Evolutionary conservation across 2,888 invertebrate genomes (phyloP).

Genomic region (Heliothis peltigera): DNA sequence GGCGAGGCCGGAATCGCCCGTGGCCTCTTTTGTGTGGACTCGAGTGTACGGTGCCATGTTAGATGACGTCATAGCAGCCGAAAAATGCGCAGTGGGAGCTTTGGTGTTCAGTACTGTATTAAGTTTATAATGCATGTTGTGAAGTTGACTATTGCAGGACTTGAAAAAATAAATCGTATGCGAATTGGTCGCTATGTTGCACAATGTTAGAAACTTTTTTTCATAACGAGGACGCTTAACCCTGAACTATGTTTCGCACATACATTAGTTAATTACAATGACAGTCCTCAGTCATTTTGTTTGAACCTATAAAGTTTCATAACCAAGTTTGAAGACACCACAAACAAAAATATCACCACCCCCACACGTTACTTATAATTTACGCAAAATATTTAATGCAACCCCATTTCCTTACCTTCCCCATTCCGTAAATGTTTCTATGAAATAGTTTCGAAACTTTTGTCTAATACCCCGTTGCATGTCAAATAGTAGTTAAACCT

Average conservation of each 20-base stretch:
- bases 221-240: too few species aligned
- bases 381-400: conserved; percentile 58
- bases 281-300: too few species aligned
- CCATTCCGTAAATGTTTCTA: conserved; percentile 67
- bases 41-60: conserved; percentile 71
- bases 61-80: conserved; percentile 64
- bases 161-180: background rate
- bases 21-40: conserved; percentile 80
- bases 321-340: background rate
- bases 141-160: background rate
- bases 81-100: conserved; percentile 52
- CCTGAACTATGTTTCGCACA: too few species aligned
- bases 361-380: conserved; percentile 45
- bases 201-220: too few species aligned
- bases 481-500: conserved; percentile 78
- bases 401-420: conserved; percentile 56
- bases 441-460: conserved; percentile 78
- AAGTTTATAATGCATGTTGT: background rate
- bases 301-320: too few species aligned
- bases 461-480: conserved; percentile 82
- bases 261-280: too few species aligned
- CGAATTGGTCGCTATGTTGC: too few species aligned
- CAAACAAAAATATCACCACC: conserved; percentile 24
- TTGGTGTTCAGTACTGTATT: conserved; percentile 10
- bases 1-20: conserved; percentile 87